Conservation (phyloP, 2,113 vertebrate genomes). For the Arothron firmamentum region DNA sequence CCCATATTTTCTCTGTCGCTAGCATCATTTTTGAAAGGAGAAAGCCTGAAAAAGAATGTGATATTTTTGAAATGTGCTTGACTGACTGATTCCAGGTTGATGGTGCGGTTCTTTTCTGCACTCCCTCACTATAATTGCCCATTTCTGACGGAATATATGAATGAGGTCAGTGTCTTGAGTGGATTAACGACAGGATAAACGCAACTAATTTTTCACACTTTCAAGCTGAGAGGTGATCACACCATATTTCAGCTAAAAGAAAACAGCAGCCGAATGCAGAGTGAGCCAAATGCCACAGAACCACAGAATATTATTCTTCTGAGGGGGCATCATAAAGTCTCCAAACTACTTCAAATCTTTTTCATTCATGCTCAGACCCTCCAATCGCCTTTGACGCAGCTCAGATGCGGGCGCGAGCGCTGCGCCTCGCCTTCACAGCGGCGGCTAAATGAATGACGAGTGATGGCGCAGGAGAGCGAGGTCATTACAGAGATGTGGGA, state of each 20-base stretch:
- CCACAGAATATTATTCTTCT: constrained; percentile 11
- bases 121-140: not conserved
- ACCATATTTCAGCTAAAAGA: constrained; percentile 23
- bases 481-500: constrained; percentile 55
- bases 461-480: constrained; percentile 50
- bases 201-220: constrained; percentile 15
- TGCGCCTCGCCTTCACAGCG: too few relatives aligned
- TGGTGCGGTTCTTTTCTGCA: not conserved
- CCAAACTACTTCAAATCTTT: constrained; percentile 34
- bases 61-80: not conserved
- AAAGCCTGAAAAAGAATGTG: too few relatives aligned
- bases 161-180: not conserved
- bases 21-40: not conserved
- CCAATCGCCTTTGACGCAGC: constrained; percentile 35
- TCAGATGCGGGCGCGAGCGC: not conserved
- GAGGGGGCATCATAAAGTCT: constrained; percentile 19
- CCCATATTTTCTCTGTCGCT: not conserved
- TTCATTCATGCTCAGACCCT: constrained; percentile 31
- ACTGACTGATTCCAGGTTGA: not conserved
- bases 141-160: not conserved
- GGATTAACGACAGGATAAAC: constrained; percentile 14
- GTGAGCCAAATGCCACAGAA: not conserved
- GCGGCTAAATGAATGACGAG: constrained; percentile 49
- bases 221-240: constrained; percentile 45
- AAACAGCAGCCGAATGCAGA: constrained; percentile 28